phyloP scores from a whole-genome alignment of 2,797 vertebrate species.

The Pseudochaenichthys georgianus region DNA sequence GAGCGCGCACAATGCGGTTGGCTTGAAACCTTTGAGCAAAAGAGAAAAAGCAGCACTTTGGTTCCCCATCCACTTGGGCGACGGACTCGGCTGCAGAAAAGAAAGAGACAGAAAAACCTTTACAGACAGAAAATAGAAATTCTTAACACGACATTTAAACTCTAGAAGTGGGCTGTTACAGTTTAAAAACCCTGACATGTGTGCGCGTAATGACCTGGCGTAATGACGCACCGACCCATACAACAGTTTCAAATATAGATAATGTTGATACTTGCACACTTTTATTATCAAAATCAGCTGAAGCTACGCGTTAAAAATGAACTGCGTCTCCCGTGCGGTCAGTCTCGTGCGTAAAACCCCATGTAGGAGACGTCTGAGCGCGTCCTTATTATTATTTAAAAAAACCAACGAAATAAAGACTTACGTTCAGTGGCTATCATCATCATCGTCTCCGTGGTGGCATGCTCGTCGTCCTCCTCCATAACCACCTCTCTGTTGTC shows the following conservation, averaged over 20 bases:
- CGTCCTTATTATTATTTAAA: background rate
- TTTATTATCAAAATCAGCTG: rapidly evolving
- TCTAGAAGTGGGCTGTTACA: background rate
- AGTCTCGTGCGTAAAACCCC: constrained; percentile 40
- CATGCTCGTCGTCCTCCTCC: constrained; percentile 97
- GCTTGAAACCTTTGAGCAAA: constrained; percentile 94
- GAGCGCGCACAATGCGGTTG: constrained; percentile 92
- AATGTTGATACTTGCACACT: background rate
- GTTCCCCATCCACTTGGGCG: constrained; percentile 90
- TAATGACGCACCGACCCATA: background rate
- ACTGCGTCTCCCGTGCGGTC: background rate
- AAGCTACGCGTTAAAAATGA: background rate
- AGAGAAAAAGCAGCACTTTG: constrained; percentile 97
- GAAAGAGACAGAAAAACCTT: background rate
- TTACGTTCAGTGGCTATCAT: constrained; percentile 96
- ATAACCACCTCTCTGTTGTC: constrained; percentile 91
- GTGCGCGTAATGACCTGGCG: constrained; percentile 4
- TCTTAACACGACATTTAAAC: background rate
- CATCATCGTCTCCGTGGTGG: constrained; percentile 95
- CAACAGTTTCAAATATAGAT: background rate
- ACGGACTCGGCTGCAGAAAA: constrained; percentile 88
- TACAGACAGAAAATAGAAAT: constrained; percentile 15
- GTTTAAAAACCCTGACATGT: background rate
- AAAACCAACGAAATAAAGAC: constrained; percentile 64
- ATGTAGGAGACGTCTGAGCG: constrained; percentile 12